Evolutionary conservation across 2,888 invertebrate genomes (phyloP), one percentile per base, ranked within the genome.

Genomic region (Lordiphosa andalusiaca): DNA sequence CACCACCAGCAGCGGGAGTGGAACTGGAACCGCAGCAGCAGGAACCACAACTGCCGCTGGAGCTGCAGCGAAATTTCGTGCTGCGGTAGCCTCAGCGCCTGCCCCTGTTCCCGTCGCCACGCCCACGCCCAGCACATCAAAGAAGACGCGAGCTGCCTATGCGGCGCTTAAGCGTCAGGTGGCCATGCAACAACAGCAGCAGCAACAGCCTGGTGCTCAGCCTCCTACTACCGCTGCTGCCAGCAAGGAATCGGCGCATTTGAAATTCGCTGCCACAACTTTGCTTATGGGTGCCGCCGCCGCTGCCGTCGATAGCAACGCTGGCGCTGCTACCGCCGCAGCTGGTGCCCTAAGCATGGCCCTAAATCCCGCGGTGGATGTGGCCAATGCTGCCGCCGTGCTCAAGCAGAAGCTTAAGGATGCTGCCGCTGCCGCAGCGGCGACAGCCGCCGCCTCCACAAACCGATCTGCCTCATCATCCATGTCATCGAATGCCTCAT

Each of bases 401-500:
- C 75, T 87, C 6, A 86, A 86, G 64, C 84, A 85, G 50, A 85
- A 82, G 59, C 71, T 85, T 30, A 83, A 87, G 58, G 81, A 80
- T 37, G 84, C 71, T 58, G 71, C 77, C 7, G 82, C 80, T 58
- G 54, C 67, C 6, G 71, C 78, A 19, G 74, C 82, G 19, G 73
- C 84, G 33, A 70, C 85, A 41, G 72, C 76, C 38, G 73, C 74
- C 25, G 68, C 73, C 25, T 25, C 25, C 37, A 73, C 74, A 16
- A 85, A 87, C 67, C 76, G 83, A 5, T 80, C 80, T 6, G 81
- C 85, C 52, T 83, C 84, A 33, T 87, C 89, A n/a, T 85, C 88
- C 10, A 77, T 88, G 53, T 87, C 89, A 44, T 87, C 88, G 36
- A 87, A 87, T 55, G 85, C 87, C 30, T 89, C 89, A 12, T 84